A percentile compares a stretch with the other conserved stretches of the same genome.
Evolutionary conservation across 2,888 invertebrate genomes (phyloP).

Genomic region (Pollenia angustigena): DNA sequence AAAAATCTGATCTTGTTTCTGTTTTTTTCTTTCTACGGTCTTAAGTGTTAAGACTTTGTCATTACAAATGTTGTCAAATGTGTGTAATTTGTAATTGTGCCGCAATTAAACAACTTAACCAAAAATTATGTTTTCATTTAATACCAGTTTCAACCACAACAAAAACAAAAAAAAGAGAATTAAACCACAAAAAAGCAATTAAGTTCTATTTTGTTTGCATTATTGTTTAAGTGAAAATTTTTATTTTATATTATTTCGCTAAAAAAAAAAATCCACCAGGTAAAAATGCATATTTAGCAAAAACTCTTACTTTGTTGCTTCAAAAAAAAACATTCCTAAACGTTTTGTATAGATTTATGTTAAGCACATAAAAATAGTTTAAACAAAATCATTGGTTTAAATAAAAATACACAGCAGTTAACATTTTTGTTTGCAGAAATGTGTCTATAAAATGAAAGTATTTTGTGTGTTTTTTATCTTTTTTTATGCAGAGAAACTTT

Average conservation of each 20-base stretch:
- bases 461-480: no score
- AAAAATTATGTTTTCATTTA: neutral
- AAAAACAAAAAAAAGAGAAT: neutral
- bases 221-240: constrained; percentile 49
- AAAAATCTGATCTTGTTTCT: constrained; percentile 22
- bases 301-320: constrained; percentile 19
- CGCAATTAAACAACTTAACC: constrained; percentile 20
- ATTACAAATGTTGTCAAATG: constrained; percentile 18
- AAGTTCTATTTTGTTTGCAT: constrained; percentile 17
- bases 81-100: constrained; percentile 26
- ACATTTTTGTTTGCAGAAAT: no score
- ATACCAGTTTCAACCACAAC: neutral
- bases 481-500: no score
- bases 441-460: no score
- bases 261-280: neutral
- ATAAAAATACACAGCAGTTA: no score
- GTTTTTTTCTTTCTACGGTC: neutral
- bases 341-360: no score
- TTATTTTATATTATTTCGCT: neutral
- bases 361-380: no score
- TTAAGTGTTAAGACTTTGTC: constrained; percentile 42
- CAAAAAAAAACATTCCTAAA: neutral
- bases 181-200: constrained; percentile 19
- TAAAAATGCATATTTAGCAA: constrained; percentile 1
- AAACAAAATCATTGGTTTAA: no score